phyloP scores from a whole-genome alignment of 2,888 invertebrate species.

The Unio delphinus region DNA sequence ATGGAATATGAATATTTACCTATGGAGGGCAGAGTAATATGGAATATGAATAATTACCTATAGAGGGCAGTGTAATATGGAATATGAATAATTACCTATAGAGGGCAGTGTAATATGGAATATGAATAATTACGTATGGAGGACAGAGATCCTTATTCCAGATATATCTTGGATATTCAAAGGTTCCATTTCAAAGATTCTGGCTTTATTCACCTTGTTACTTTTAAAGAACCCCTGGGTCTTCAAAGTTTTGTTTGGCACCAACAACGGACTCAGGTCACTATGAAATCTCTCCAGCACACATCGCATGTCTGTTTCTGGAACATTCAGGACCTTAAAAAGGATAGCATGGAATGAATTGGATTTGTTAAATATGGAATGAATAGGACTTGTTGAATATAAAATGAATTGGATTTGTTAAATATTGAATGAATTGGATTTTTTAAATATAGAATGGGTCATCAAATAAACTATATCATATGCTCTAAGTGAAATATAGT shows the following conservation, averaged over 20 bases:
- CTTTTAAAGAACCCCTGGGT: conserved; percentile 70
- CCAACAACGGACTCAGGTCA: conserved; percentile 65
- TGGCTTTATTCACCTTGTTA: conserved; percentile 62
- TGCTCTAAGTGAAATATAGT: no score
- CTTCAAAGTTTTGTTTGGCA: conserved; percentile 65
- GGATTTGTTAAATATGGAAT: no score
- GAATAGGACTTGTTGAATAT: no score
- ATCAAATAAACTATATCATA: no score
- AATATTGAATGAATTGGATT: no score
- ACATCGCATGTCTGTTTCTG: conserved; percentile 69
- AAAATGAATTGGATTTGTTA: no score
- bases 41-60: conserved; percentile 23
- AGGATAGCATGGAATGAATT: background rate
- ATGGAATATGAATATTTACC: no score
- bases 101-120: no score
- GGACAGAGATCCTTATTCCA: conserved; percentile 36
- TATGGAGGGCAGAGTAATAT: no score
- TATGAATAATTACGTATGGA: no score
- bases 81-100: conserved; percentile 79
- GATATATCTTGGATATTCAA: conserved; percentile 52
- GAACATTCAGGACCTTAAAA: conserved; percentile 50
- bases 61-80: conserved; percentile 78
- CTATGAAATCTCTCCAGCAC: conserved; percentile 73
- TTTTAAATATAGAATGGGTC: no score
- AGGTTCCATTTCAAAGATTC: background rate